These are phyloP conservation scores for Palythoa grandiflora DNA, from an alignment of 92 coral and sea anemone genomes.

Conservation along the genomic window DNA sequence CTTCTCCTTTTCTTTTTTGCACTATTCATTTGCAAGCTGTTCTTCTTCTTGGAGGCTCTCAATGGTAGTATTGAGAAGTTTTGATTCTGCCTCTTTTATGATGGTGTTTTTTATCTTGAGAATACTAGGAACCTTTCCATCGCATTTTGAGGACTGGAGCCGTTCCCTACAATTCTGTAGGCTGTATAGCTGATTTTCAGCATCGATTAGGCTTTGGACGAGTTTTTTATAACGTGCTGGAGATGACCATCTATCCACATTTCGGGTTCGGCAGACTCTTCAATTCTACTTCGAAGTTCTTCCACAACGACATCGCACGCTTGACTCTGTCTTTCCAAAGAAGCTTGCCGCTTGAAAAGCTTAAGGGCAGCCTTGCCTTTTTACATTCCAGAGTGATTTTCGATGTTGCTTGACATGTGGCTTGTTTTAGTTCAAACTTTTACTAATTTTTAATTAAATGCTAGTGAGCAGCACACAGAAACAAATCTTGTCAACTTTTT, in stretches of 20 bases:
- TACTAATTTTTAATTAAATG: neutral
- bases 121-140: neutral
- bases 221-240: constrained; percentile 1
- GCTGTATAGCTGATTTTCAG: neutral
- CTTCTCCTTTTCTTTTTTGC: constrained; percentile 30
- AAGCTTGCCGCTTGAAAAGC: neutral
- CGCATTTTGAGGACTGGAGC: neutral
- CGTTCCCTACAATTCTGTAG: neutral
- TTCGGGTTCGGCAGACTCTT: neutral
- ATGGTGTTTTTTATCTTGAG: neutral
- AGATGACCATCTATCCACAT: neutral
- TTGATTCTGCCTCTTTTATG: neutral
- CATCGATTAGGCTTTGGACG: neutral
- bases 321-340: neutral
- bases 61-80: neutral
- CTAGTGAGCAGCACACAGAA: neutral
- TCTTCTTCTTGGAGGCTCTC: constrained; percentile 31
- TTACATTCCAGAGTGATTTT: neutral
- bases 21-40: constrained; percentile 30
- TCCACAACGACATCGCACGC: neutral
- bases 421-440: neutral
- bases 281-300: neutral
- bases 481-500: constrained; percentile 7
- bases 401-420: neutral
- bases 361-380: neutral